Evolutionary conservation across 2,113 vertebrate species (phyloP).

Genomic region (Capreolus pygargus): DNA sequence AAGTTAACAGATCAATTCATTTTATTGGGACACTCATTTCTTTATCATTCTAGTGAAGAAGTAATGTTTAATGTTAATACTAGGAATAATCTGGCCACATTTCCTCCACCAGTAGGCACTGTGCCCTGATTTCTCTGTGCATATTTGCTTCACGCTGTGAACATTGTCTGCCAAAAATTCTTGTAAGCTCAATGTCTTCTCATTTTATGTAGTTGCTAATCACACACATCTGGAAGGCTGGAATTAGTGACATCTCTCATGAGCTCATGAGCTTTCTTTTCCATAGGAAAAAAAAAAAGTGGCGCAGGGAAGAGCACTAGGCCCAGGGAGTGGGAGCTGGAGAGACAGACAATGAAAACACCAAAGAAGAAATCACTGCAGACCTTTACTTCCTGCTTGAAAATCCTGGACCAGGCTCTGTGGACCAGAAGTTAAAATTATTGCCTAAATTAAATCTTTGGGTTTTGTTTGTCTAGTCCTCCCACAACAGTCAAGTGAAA

Average conservation of each 20-base stretch:
- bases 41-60: background rate
- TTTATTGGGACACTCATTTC: background rate
- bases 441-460: background rate
- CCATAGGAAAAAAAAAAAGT: too few species aligned
- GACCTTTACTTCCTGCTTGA: background rate
- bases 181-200: background rate
- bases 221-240: background rate
- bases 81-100: background rate
- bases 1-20: background rate
- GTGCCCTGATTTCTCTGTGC: background rate
- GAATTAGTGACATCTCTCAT: background rate
- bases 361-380: background rate
- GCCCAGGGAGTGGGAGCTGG: background rate
- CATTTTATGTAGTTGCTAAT: background rate
- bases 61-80: background rate
- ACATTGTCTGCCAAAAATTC: background rate
- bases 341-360: background rate
- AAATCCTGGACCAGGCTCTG: background rate
- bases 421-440: background rate
- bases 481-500: background rate
- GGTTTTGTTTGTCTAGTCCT: background rate
- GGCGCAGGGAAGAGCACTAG: background rate
- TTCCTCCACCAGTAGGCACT: constrained; percentile 63
- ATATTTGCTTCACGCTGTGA: background rate
- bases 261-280: background rate